Base-by-base conservation (phyloP, 2,797 vertebrate genomes). In the Brachyrhaphis roseni region DNA sequence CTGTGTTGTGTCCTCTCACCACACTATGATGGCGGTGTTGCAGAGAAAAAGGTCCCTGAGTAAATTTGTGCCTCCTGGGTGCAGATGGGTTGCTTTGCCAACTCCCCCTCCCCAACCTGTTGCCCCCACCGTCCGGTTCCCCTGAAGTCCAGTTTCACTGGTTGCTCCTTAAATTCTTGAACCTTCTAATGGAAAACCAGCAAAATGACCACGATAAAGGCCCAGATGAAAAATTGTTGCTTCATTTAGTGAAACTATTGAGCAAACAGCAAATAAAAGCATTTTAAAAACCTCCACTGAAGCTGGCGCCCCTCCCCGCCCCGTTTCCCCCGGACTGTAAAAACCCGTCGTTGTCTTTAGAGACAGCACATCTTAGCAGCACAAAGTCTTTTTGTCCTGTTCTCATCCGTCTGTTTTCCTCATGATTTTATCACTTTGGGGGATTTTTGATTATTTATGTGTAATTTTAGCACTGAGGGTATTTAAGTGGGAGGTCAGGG, bases 291-390 rank as follows among this genome's bases (percentile, higher is more conserved):
- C 74, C 84, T 70, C 84, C 81, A 53, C 7, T 90, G 83, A 90
- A 91, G 86, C 77, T 0, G 79, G 82, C 74, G 8, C 59, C n/a
- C 39, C 72, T 82, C 73, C 34, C 53, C 4, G 12, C 20, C 46
- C 45, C 51, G 62, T 45, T 45, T 77, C 74, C 78, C 82, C 83
- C 74, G 31, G 73, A 90, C 93, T 92, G 90, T 94, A 93, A 57
- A 90, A 90, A 92, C 79, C 73, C 82, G 84, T 88, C 83, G 88
- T 84, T 82, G 83, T 93, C 88, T 88, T 92, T 85, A 87, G 86
- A 95, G 94, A 92, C 88, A 89, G 92, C 92, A 93, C 90, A 93
- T 93, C 84, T 89, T 90, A 91, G 89, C 90, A 94, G 91, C 91
- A 93, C 92, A 93, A 93, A 83, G 82, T 92, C 84, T 91, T 92